Evolutionary conservation across 1,140 invertebrate genomes (phyloP), one percentile per base, ranked within the genome.

Genomic region (Nomia melanderi): DNA sequence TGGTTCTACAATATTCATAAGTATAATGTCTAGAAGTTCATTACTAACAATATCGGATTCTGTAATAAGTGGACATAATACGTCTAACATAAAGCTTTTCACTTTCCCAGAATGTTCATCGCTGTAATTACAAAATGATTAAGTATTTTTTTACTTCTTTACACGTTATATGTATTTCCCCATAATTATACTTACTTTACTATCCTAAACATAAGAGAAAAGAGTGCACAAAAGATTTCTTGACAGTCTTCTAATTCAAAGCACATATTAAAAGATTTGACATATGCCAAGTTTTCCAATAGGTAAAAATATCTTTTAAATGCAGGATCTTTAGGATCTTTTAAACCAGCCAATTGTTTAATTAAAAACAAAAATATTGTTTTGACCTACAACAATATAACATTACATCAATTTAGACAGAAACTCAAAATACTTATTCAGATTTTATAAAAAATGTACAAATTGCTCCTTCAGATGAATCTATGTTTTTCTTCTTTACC

Each of bases 211-310:
- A 99, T 98, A n/a, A 99, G 94, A 62, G 96, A 96, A 92, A 99
- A 99, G 1, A 99, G 93, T 53, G 96, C 95, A 88, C 97, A 98
- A 90, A 99, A 98, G 86, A 99, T 99, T 91, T 98, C 97, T 92
- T 99, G 97, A 86, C 97, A 98, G 91, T 99, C 98, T 91, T 99
- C 98, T 50, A 99, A 91, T 90, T 99, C 98, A 90, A 99, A 98
- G 91, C 98, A 99, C 96, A 99, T 99, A 91, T 99, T 99, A 91
- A 99, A 99, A 0, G 98, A 98, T 90, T 99, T 99, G 27, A 99
- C 98, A 92, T 98, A 99, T 12, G 98, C 98, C 77, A 99, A 93
- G 92, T 99, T 99, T 93, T 99, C 96, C 75, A 98, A 92, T 57
- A 97, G 93, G 92, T 99, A 99, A 92, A 99, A 99, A 90, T 99